Conservation (phyloP, 2,888 invertebrate species). For the Phrixothrix hirtus region DNA sequence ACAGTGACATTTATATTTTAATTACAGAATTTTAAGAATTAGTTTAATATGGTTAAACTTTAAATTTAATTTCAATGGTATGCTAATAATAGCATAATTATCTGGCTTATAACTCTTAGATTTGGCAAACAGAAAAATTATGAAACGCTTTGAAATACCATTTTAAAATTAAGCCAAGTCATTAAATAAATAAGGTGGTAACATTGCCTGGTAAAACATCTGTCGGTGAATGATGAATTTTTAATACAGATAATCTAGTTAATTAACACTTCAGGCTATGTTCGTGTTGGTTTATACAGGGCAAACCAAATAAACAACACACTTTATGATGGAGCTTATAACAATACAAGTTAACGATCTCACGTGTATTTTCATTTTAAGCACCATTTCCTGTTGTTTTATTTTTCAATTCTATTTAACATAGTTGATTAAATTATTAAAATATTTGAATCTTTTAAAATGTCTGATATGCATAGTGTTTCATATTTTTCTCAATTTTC, state of each 20-base stretch:
- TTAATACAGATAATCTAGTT: constrained; percentile 36
- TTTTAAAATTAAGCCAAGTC: constrained; percentile 29
- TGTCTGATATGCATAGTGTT: neutral
- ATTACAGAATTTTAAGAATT: constrained; percentile 23
- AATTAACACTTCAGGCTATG: constrained; percentile 30
- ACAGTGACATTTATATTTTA: constrained; percentile 27
- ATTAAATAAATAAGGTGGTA: constrained; percentile 32
- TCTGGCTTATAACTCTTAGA: too few relatives aligned
- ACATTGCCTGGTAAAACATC: constrained; percentile 30
- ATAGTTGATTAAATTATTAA: neutral
- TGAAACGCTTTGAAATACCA: constrained; percentile 21
- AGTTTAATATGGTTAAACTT: constrained; percentile 14
- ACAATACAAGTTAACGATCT: constrained; percentile 6
- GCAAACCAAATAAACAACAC: constrained; percentile 13
- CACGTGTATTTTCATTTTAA: neutral
- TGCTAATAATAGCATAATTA: constrained; percentile 13
- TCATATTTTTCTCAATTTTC: too few relatives aligned
- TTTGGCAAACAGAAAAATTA: too few relatives aligned
- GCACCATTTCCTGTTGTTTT: too few relatives aligned
- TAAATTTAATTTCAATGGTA: constrained; percentile 6
- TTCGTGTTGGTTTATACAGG: constrained; percentile 21
- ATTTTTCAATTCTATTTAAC: too few relatives aligned
- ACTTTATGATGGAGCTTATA: neutral
- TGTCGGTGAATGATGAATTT: constrained; percentile 37
- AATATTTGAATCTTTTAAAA: neutral